Evolutionary conservation across 1,140 invertebrate species (phyloP).

Genomic region (Neodiprion fabricii): DNA sequence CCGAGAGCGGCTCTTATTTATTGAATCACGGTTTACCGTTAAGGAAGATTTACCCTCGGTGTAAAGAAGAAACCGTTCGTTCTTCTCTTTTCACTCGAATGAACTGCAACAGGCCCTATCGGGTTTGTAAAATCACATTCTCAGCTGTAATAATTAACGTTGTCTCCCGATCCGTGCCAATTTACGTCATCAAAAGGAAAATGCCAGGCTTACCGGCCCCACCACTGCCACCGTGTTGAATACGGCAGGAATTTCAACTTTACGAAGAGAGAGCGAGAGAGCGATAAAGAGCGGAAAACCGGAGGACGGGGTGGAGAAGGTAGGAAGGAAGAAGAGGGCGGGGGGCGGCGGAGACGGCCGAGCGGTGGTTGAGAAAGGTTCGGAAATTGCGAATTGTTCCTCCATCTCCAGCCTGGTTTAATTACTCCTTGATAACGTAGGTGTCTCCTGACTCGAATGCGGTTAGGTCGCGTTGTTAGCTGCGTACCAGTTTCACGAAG

Average conservation of each 20-base stretch:
- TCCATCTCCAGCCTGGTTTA: conserved; percentile 2
- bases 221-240: background rate
- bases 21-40: too few relatives aligned
- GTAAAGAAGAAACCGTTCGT: too few relatives aligned
- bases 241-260: background rate
- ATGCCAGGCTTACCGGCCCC: background rate
- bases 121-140: too few relatives aligned
- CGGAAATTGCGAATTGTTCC: conserved; percentile 2
- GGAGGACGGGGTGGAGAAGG: background rate
- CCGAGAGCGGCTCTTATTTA: too few relatives aligned
- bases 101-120: too few relatives aligned
- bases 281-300: too few relatives aligned
- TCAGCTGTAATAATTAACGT: too few relatives aligned
- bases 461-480: conserved; percentile 28
- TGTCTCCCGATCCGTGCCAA: too few relatives aligned
- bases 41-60: too few relatives aligned
- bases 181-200: too few relatives aligned
- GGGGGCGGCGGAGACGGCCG: background rate
- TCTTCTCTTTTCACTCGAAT: too few relatives aligned
- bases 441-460: conserved; percentile 4
- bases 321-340: background rate
- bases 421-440: conserved; percentile 7
- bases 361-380: background rate
- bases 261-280: background rate
- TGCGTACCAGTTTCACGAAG: conserved; percentile 49